phyloP scores from a whole-genome alignment of 1,140 invertebrate genomes.

The Scaptomyza montana region DNA sequence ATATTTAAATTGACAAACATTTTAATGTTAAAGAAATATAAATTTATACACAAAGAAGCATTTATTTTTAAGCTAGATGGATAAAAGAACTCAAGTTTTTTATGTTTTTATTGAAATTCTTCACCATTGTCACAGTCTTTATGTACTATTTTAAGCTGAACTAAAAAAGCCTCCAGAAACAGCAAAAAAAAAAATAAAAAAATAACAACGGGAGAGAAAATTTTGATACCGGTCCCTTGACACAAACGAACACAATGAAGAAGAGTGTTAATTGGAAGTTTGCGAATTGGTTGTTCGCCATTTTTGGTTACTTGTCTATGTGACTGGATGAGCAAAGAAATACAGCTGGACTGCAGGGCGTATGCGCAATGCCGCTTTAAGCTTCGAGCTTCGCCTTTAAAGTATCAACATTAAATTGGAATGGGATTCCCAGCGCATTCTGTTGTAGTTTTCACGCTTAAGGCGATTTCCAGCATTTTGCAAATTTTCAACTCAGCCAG shows the following conservation, averaged over 20 bases:
- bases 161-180: not conserved
- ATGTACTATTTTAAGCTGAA: not conserved
- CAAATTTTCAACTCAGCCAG: slow-evolving; percentile 41
- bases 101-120: too few relatives aligned
- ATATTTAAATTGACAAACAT: too few relatives aligned
- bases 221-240: slow-evolving; percentile 15
- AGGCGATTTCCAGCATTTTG: slow-evolving; percentile 47
- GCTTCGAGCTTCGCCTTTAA: slow-evolving; percentile 22
- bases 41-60: too few relatives aligned
- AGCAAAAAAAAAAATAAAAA: not conserved
- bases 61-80: too few relatives aligned
- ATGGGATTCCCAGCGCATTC: slow-evolving; percentile 2
- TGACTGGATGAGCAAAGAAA: not conserved
- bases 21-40: too few relatives aligned
- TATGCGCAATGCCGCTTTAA: slow-evolving; percentile 58
- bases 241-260: slow-evolving; percentile 37
- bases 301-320: slow-evolving; percentile 22
- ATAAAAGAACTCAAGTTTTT: too few relatives aligned
- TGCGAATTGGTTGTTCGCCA: slow-evolving; percentile 45
- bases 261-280: slow-evolving; percentile 47
- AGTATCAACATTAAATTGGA: slow-evolving; percentile 3
- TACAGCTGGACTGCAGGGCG: slow-evolving; percentile 31
- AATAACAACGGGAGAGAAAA: not conserved
- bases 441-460: slow-evolving; percentile 40
- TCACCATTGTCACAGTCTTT: too few relatives aligned